phyloP scores from a whole-genome alignment of 2,888 invertebrate genomes.

The Pheosia gnoma region DNA sequence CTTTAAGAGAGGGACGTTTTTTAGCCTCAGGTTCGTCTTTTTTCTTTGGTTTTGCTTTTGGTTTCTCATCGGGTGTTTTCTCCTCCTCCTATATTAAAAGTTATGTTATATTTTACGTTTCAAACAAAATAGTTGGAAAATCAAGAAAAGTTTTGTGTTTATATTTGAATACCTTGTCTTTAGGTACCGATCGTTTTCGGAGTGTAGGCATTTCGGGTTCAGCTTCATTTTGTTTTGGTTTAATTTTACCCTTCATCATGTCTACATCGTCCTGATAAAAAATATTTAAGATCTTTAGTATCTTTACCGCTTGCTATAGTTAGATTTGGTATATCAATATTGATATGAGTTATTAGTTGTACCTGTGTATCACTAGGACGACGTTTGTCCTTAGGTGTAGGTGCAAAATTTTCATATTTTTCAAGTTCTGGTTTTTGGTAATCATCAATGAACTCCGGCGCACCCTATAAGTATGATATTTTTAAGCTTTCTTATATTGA shows the following conservation, averaged over 20 bases:
- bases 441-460: conserved; percentile 85
- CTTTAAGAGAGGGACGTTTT: conserved; percentile 76
- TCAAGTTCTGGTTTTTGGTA: conserved; percentile 89
- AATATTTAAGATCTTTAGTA: conserved; percentile 10
- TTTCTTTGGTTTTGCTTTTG: conserved; percentile 70
- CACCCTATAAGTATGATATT: conserved; percentile 55
- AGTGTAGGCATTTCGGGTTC: conserved; percentile 74
- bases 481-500: conserved; percentile 8
- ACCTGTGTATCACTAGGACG: conserved; percentile 73
- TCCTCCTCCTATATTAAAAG: conserved; percentile 70
- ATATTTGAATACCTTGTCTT: conserved; percentile 68
- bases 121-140: not conserved
- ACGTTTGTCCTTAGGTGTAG: conserved; percentile 73
- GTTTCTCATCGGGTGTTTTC: conserved; percentile 74
- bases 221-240: conserved; percentile 73
- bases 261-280: conserved; percentile 71
- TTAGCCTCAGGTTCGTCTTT: conserved; percentile 70
- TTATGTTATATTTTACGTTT: conserved; percentile 11
- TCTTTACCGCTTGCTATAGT: too few relatives aligned
- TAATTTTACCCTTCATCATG: conserved; percentile 77
- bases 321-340: not conserved
- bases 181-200: conserved; percentile 71
- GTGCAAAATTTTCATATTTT: conserved; percentile 85
- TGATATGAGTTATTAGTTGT: conserved; percentile 27
- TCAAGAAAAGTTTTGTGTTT: conserved; percentile 4